These are phyloP conservation scores for Argyresthia goedartella DNA, from an alignment of 2,888 invertebrate genomes.

Conservation along the genomic window DNA sequence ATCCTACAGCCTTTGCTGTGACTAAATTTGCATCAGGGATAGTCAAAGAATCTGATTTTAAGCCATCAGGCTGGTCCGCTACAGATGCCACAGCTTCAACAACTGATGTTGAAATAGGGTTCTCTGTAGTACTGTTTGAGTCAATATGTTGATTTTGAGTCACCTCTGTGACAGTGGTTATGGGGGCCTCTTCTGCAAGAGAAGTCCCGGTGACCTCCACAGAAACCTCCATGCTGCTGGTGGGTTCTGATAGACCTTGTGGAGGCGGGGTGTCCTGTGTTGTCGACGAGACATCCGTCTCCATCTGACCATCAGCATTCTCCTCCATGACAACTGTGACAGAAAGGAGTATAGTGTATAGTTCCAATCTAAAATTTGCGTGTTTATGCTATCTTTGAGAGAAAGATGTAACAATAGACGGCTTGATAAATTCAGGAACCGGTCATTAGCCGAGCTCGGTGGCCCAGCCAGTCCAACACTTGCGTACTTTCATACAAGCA, in stretches of 20 bases:
- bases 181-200: not conserved
- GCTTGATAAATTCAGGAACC: constrained; percentile 36
- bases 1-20: too few relatives aligned
- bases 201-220: not conserved
- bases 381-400: not conserved
- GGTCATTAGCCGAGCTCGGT: constrained; percentile 48
- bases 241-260: constrained; percentile 35
- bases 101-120: not conserved
- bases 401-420: constrained; percentile 23
- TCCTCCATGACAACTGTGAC: constrained; percentile 53
- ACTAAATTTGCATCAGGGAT: too few relatives aligned
- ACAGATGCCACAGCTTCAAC: too few relatives aligned
- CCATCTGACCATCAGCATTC: constrained; percentile 46
- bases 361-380: not conserved
- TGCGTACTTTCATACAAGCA: constrained; percentile 51
- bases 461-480: constrained; percentile 33
- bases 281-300: constrained; percentile 54
- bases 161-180: not conserved
- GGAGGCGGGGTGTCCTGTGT: constrained; percentile 41
- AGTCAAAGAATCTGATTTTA: too few relatives aligned
- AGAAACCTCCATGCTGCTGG: constrained; percentile 36
- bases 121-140: not conserved
- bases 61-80: too few relatives aligned
- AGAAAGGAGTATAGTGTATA: constrained; percentile 16
- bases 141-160: constrained; percentile 1